Conservation (phyloP, 2,797 vertebrate species). For the Phoebastria nigripes region DNA sequence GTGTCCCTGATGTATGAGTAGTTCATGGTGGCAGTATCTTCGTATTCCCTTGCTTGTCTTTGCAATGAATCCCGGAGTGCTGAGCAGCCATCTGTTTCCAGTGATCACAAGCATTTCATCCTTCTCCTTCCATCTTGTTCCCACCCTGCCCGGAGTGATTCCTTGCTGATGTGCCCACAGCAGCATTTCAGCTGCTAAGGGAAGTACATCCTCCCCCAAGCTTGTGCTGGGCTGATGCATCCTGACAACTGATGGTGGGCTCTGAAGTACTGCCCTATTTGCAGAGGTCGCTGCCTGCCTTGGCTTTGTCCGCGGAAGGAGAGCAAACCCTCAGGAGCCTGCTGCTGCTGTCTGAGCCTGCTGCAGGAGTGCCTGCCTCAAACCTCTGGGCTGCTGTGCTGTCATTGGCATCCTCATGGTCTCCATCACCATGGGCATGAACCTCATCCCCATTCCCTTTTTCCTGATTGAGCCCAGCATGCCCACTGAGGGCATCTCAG, state of each 20-base stretch:
- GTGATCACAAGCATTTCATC: not conserved
- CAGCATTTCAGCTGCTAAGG: not conserved
- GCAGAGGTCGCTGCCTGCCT: not conserved
- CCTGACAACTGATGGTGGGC: not conserved
- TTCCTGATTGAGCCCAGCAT: not conserved
- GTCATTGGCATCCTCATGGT: not conserved
- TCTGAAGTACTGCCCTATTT: not conserved
- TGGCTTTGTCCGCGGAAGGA: not conserved
- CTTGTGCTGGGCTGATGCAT: not conserved
- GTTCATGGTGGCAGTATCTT: not conserved
- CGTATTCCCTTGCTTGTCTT: not conserved
- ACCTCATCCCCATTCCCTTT: fast-evolving
- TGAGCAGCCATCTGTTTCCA: not conserved
- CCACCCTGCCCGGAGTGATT: fast-evolving
- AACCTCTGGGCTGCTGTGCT: not conserved
- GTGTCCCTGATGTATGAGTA: not conserved
- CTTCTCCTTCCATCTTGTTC: not conserved
- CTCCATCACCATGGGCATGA: fast-evolving
- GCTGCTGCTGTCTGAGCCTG: not conserved
- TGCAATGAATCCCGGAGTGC: not conserved
- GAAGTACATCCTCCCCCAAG: fast-evolving
- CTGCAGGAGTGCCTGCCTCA: not conserved
- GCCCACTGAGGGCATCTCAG: not conserved
- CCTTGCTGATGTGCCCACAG: not conserved
- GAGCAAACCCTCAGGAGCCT: not conserved